phyloP scores from a whole-genome alignment of 2,888 invertebrate species.

The Congeria kusceri region DNA sequence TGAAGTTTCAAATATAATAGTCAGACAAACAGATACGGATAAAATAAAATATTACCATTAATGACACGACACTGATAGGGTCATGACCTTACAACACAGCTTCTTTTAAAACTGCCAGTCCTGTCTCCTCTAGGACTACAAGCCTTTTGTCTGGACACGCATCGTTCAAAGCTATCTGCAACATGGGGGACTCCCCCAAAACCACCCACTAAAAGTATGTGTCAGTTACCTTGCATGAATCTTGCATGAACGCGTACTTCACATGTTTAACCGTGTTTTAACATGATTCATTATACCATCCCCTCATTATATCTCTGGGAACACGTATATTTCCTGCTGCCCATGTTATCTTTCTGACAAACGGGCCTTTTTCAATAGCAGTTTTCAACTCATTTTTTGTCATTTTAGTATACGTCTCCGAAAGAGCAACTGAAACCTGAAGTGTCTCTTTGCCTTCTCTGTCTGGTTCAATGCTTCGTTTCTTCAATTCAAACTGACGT shows the following conservation, averaged over 20 bases:
- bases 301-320: constrained; percentile 15
- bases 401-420: constrained; percentile 46
- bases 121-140: constrained; percentile 54
- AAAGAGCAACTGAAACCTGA: constrained; percentile 53
- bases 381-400: constrained; percentile 38
- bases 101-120: constrained; percentile 55
- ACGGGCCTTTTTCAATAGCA: neutral
- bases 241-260: constrained; percentile 6
- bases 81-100: constrained; percentile 54
- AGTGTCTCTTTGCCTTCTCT: constrained; percentile 53
- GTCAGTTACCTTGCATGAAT: constrained; percentile 30
- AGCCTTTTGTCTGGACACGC: constrained; percentile 37
- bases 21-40: no score
- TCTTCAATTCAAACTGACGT: constrained; percentile 68
- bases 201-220: constrained; percentile 55
- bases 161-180: constrained; percentile 40
- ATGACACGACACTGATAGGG: constrained; percentile 36
- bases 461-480: constrained; percentile 54
- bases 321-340: neutral
- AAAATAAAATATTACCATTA: no score
- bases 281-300: constrained; percentile 31
- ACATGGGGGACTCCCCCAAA: constrained; percentile 48
- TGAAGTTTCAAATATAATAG: no score
- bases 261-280: constrained; percentile 45
- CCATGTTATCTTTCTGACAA: constrained; percentile 9